Conservation (phyloP, 2,888 invertebrate species). For the Sinopyrophorus schimmeli region DNA sequence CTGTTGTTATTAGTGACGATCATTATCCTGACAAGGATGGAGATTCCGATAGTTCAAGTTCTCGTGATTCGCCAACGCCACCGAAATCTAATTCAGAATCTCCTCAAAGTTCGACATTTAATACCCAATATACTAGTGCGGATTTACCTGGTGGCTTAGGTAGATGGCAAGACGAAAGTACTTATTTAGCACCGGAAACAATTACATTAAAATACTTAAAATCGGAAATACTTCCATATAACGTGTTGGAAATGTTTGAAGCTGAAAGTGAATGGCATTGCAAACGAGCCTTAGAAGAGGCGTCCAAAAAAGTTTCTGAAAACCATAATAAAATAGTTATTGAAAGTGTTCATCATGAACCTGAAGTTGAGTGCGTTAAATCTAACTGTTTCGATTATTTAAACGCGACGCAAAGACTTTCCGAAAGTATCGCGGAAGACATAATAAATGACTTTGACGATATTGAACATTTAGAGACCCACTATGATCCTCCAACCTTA, state of each 20-base stretch:
- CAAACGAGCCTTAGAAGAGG: neutral
- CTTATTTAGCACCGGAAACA: slow-evolving; percentile 70
- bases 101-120: slow-evolving; percentile 44
- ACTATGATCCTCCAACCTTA: slow-evolving; percentile 44
- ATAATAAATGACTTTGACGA: slow-evolving; percentile 38
- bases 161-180: slow-evolving; percentile 80
- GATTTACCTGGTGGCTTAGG: slow-evolving; percentile 80
- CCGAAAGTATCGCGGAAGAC: slow-evolving; percentile 43
- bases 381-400: slow-evolving; percentile 30
- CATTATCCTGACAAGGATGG: slow-evolving; percentile 61
- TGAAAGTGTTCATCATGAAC: no score
- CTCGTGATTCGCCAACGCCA: slow-evolving; percentile 46
- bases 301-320: neutral
- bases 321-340: neutral
- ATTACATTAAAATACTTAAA: neutral
- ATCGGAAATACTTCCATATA: slow-evolving; percentile 4
- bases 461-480: slow-evolving; percentile 18
- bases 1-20: slow-evolving; percentile 35
- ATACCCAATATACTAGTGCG: slow-evolving; percentile 68
- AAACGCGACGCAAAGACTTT: slow-evolving; percentile 39
- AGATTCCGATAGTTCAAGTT: slow-evolving; percentile 65
- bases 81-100: slow-evolving; percentile 2
- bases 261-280: slow-evolving; percentile 12
- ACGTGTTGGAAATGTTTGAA: slow-evolving; percentile 2
- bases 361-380: neutral